Base-by-base conservation (phyloP, 2,797 vertebrate genomes). In the Moxostoma hubbsi region DNA sequence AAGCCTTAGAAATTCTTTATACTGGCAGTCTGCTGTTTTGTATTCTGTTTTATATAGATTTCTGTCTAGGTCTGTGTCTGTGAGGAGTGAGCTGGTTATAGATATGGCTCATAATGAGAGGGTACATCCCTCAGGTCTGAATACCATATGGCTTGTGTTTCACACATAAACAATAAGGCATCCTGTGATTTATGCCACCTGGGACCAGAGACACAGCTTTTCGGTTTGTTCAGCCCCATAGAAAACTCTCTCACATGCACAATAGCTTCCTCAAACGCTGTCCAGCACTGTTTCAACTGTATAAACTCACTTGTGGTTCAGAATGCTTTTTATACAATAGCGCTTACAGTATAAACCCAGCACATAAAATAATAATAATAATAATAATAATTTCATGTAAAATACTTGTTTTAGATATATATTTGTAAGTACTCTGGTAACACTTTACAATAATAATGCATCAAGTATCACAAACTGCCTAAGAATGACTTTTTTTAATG, bases 141-240 rank as follows among this genome's bases (percentile, higher is more conserved):
- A 84, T 87, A 75, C 63, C 70, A 63, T 36, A 77, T 85, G 88
- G 86, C 77, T 88, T 88, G 84, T 86, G 82, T 89, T 89, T 89
- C 88, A 83, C 81, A 78, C 81, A 76, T 84, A 85, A 85, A 89
- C 89, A 89, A 89, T 89, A 81, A 83, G 73, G 73, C 75, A 83
- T 86, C 87, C 81, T 87, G 84, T 86, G 82, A 86, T 84, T 82
- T 85, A 78, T 82, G 55, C 86, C 86, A 86, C 85, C 58, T 77
- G 83, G 85, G 86, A 86, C 69, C 66, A 70, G 68, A 80, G 82
- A 59, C 51, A 81, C 58, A 72, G 62, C 76, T 73, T 86, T 79
- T 65, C 82, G 81, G 62, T 87, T 79, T 67, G 77, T 73, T 81
- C 54, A 75, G 53, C 36, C 46, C 50, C 61, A 59, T 54, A 85